Evolutionary conservation across 1,140 invertebrate species (phyloP), one percentile per base, ranked within the genome.

Genomic region (Drosophila parvula): DNA sequence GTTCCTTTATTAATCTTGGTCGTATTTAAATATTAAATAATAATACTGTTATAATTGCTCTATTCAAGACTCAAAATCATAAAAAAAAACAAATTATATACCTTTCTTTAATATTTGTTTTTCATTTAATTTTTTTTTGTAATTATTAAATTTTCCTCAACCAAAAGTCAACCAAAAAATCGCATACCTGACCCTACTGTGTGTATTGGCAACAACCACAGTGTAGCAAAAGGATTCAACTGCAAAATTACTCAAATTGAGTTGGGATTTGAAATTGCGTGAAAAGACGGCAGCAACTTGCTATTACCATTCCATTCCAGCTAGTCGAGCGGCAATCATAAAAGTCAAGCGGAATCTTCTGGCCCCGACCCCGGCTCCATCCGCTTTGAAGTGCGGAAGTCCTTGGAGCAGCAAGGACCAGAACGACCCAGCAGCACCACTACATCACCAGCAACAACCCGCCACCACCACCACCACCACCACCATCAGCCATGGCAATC

Each of bases 181-280:
- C 5, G 9, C 1, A 14, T 16, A 18, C 3, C 3, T n/a, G 47
- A 69, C 65, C 40, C 38, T 32, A 36, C 5, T 27, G 22, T n/a
- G 14, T 38, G 40, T 45, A 40, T 27, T 22, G 28, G 34, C n/a
- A 57, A 34, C 16, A 74, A 79, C 79, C 83, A 61, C 79, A 82
- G 74, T 69, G 48, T 62, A 50, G 73, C 77, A 74, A 88, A 88
- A 88, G 83, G 83, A 88, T 88, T 88, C 83, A 44, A 65, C 63
- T 83, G 77, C 77, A 83, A 89, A 88, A 88, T 88, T 88, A 89
- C 83, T 89, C 83, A 88, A 88, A 88, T 88, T 89, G 83, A 88
- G 83, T 88, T 88, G 83, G 83, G 83, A 88, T 88, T 88, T 89
- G 77, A 89, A 89, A 89, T 89, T 89, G 83, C 81, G 83, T 83